phyloP scores from a whole-genome alignment of 2,113 vertebrate genomes.

The Scomber colias region DNA sequence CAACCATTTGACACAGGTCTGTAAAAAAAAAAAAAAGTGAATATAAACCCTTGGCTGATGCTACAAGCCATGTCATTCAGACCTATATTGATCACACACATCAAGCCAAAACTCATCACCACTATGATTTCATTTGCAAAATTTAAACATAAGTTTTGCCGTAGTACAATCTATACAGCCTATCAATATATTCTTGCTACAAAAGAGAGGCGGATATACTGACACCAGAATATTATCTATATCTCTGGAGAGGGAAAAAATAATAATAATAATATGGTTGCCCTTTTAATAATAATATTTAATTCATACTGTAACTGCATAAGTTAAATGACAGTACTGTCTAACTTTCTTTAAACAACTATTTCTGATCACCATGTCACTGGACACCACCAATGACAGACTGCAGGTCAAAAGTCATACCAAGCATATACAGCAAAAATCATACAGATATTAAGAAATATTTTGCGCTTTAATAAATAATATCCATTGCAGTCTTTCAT shows the following conservation, averaged over 20 bases:
- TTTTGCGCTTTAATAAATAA: conserved; percentile 60
- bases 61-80: conserved; percentile 63
- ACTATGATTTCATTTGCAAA: conserved; percentile 70
- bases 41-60: conserved; percentile 65
- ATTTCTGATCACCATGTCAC: conserved; percentile 68
- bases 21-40: conserved; percentile 12
- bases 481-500: conserved; percentile 56
- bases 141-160: conserved; percentile 61
- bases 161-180: conserved; percentile 66
- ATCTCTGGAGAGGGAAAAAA: conserved; percentile 45
- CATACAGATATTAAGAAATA: conserved; percentile 57
- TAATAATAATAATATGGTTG: conserved; percentile 17
- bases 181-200: conserved; percentile 72
- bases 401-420: conserved; percentile 66
- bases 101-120: conserved; percentile 71
- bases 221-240: conserved; percentile 57
- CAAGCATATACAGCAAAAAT: conserved; percentile 73
- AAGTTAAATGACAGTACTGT: conserved; percentile 58
- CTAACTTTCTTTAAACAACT: conserved; percentile 57
- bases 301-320: conserved; percentile 68
- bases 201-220: conserved; percentile 70
- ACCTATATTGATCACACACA: conserved; percentile 47
- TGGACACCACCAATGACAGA: conserved; percentile 70
- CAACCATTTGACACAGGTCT: conserved; percentile 67
- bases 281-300: conserved; percentile 48